Conservation (phyloP, 2,797 vertebrate species). For the Lacerta viridis region DNA sequence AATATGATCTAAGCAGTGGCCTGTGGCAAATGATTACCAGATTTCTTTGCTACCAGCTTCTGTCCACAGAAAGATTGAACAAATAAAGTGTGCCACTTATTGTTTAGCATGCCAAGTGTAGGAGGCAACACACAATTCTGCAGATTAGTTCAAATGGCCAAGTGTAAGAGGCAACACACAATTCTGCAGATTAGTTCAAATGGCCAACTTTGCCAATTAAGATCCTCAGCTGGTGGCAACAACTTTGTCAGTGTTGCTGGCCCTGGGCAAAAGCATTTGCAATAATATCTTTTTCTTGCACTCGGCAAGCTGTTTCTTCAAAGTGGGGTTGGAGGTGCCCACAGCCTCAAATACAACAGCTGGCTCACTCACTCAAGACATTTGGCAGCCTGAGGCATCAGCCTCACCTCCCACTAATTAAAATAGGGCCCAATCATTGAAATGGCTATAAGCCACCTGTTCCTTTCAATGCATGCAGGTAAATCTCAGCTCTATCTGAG, state of each 20-base stretch:
- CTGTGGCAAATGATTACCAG: constrained; percentile 7
- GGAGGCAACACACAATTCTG: neutral
- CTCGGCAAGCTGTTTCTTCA: neutral
- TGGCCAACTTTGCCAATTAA: neutral
- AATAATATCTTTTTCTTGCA: neutral
- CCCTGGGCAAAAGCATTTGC: neutral
- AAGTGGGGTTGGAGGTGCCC: neutral
- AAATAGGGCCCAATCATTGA: neutral
- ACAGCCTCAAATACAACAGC: neutral
- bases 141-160: neutral
- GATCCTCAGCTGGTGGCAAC: too few relatives aligned
- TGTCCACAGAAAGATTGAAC: neutral
- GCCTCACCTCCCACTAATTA: neutral
- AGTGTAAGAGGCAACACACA: neutral
- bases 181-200: neutral
- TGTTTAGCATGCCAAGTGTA: neutral
- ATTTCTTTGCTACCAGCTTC: neutral
- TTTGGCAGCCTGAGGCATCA: neutral
- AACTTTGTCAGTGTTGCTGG: neutral
- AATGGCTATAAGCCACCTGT: too few relatives aligned
- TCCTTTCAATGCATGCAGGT: too few relatives aligned
- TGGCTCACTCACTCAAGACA: neutral
- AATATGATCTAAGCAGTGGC: constrained; percentile 14
- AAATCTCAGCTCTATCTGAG: neutral
- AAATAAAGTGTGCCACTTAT: neutral